Percentiles rank a stretch among this genome's conserved stretches.
phyloP scores from a whole-genome alignment of 2,113 vertebrate species.

The Marmota monax region DNA sequence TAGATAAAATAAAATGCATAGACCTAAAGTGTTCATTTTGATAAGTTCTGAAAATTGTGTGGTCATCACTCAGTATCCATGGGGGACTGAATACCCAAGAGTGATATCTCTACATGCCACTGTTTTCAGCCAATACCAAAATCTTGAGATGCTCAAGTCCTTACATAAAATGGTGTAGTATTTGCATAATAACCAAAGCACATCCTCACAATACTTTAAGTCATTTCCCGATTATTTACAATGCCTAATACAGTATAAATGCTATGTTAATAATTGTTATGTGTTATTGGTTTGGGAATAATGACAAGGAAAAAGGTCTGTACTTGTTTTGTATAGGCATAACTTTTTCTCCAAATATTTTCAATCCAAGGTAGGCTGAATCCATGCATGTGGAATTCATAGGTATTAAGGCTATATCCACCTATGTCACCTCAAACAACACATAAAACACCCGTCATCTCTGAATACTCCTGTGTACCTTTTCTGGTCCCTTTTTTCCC shows the following conservation, averaged over 20 bases:
- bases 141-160: neutral
- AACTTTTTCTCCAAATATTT: neutral
- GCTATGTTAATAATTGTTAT: neutral
- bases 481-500: neutral
- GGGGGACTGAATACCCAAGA: neutral
- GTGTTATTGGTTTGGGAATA: neutral
- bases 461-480: neutral
- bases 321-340: neutral
- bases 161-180: neutral
- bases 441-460: neutral
- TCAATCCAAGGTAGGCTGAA: neutral
- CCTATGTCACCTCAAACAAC: neutral
- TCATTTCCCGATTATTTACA: neutral
- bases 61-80: neutral
- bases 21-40: neutral
- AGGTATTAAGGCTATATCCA: neutral
- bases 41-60: neutral
- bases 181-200: neutral
- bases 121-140: neutral
- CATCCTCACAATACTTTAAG: neutral
- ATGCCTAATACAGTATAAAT: neutral
- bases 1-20: conserved; percentile 22
- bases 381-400: neutral
- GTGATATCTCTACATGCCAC: too few relatives aligned
- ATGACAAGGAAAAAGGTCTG: neutral